Evolutionary conservation across 2,113 vertebrate genomes (phyloP), one percentile per base, ranked within the genome.

Genomic region (Carollia perspicillata): DNA sequence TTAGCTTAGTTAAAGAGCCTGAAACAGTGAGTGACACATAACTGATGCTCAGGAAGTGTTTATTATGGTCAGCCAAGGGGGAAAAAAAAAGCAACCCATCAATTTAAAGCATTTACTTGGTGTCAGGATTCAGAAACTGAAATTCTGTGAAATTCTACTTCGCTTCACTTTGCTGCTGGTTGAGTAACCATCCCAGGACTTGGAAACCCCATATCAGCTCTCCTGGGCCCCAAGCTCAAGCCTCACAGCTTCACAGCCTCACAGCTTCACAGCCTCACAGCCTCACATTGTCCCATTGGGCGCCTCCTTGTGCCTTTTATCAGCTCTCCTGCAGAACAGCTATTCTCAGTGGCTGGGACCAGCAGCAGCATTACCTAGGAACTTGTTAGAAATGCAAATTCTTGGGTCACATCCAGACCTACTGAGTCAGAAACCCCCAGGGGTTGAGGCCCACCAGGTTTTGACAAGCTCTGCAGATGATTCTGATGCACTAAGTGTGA

Each of bases 311-410:
- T 47, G 2, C 10, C 71, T 74, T 93, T 84, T 18, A 42, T 35
- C 42, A 68, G 23, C 49, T 72, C 23, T n/a, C 3, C 18, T 49
- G 44, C 74, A 55, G 37, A 71, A 42, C 26, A 84, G 28, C 33
- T 77, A 28, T 90, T 95, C 71, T 85, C 37, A 68, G 2, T 26
- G 55, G 37, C 66, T 4, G 12, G 40, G 49, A 42, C n/a, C 33
- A 53, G 30, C 66, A 75, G 93, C 69, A 65, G 42, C 72, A 96
- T 49, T 55, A 80, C 28, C 69, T 78, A 75, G 35, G 28, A 53
- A 65, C 65, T 75, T 93, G 81, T 87, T 92, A 84, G n/a, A 97
- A 95, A 94, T 75, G 74, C 75, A 96, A 94, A 95, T 92, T 79
- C 30, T 83, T 83, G 63, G 55, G 79, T 17, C 28, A 37, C 18